Base-by-base conservation (phyloP, 2,888 invertebrate species). In the Aproaerema taeniolella region DNA sequence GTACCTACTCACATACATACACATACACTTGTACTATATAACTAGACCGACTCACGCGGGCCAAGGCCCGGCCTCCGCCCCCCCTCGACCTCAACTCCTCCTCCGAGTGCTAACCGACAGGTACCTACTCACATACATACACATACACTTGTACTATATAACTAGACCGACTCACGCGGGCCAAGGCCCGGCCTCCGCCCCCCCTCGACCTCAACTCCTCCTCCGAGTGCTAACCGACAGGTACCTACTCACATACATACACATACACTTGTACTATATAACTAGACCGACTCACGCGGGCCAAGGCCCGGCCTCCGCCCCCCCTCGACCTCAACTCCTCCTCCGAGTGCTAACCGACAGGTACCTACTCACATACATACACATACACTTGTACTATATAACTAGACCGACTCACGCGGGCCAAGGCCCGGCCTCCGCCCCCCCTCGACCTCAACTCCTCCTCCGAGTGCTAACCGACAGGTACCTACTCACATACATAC, bases 41-140 rank as follows among this genome's bases (percentile, higher is more conserved):
- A 81, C 88, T 97, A 28, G 97, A 97, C 83, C 91, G 96, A 51
- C 90, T 97, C 67, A 93, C 95, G 49, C 89, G 94, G 56, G 91
- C 90, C 55, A 92, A 92, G 73, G 87, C 87, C 53, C 61, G 82
- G 14, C 93, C 66, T 91, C 92, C 73, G 92, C 94, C 68, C 92
- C 92, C 94, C 13, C 77, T 89, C 33, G 90, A 90, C 72, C 88
- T 90, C 54, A 89, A 89, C 71, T 74, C 78, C 38, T 67, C 67
- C 7, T 71, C 75, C 43, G 81, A 81, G 56, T 80, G 79, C 69
- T 79, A 78, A 74, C 69, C 41, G 25, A 4, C 20, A 20, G 5
- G n/a, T n/a, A n/a, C 20, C 5, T 8, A 8, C 20, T 20, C 20
- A 20, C 20, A 8, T 20, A 20, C 4, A 8, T 20, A n/a, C n/a